Evolutionary conservation across 1,140 invertebrate genomes (phyloP).

Genomic region (Drosophila santomea): DNA sequence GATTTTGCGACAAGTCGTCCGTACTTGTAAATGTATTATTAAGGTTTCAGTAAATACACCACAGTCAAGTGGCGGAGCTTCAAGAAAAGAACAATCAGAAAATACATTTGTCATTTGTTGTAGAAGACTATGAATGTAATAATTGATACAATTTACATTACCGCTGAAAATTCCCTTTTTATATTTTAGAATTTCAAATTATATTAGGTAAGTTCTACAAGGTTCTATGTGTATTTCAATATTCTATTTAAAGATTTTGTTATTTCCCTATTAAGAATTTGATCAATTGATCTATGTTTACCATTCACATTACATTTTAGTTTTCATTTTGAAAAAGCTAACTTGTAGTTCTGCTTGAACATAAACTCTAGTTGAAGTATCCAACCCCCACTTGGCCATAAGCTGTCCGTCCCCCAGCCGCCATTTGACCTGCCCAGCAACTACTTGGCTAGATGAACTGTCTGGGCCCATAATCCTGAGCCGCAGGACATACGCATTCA

Average conservation of each 20-base stretch:
- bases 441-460: slow-evolving; percentile 77
- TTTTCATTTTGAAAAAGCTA: background rate
- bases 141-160: too few relatives aligned
- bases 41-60: background rate
- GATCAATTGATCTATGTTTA: too few relatives aligned
- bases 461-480: slow-evolving; percentile 45
- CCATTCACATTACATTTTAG: too few relatives aligned
- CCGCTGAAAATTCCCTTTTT: too few relatives aligned
- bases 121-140: too few relatives aligned
- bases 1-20: slow-evolving; percentile 31
- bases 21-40: slow-evolving; percentile 11
- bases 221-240: too few relatives aligned
- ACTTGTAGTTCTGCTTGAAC: slow-evolving; percentile 1
- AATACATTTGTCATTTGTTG: too few relatives aligned
- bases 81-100: background rate
- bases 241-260: background rate
- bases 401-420: slow-evolving; percentile 8
- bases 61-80: background rate
- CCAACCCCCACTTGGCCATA: background rate
- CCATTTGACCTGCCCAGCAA: slow-evolving; percentile 11
- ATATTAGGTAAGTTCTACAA: too few relatives aligned
- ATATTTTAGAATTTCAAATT: too few relatives aligned
- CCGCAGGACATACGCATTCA: slow-evolving; percentile 76
- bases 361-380: background rate
- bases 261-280: too few relatives aligned